Conservation (phyloP, 2,797 vertebrate species). For the Delichon dasypus region DNA sequence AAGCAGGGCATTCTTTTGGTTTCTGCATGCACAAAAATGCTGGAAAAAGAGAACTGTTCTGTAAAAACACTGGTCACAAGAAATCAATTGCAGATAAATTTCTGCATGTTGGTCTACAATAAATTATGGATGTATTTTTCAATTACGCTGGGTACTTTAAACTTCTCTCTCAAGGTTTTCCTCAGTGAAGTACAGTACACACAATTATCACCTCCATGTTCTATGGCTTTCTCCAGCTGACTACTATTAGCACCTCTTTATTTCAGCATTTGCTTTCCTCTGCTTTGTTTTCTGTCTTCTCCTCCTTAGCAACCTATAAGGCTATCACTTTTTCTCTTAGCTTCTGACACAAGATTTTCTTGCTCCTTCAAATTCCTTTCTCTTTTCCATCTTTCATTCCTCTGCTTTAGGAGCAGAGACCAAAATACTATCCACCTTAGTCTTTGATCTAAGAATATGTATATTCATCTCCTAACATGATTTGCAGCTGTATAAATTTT, state of each 20-base stretch:
- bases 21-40: not conserved
- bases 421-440: not conserved
- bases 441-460: not conserved
- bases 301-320: not conserved
- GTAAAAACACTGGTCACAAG: not conserved
- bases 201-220: constrained; percentile 39
- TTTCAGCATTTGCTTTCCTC: constrained; percentile 40
- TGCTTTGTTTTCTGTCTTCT: not conserved
- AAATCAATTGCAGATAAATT: not conserved
- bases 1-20: not conserved
- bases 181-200: constrained; percentile 2
- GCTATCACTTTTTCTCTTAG: not conserved
- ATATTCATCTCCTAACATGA: not conserved
- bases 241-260: constrained; percentile 54
- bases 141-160: not conserved
- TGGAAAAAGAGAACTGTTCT: not conserved
- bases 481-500: not conserved
- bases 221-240: constrained; percentile 33
- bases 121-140: not conserved
- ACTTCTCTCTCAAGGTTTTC: constrained; percentile 27
- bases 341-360: not conserved
- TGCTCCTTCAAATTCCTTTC: not conserved
- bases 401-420: not conserved
- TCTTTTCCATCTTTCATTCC: not conserved
- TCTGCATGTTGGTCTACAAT: not conserved